phyloP scores from a whole-genome alignment of 1,140 invertebrate species.

The Bombus pyrosoma region DNA sequence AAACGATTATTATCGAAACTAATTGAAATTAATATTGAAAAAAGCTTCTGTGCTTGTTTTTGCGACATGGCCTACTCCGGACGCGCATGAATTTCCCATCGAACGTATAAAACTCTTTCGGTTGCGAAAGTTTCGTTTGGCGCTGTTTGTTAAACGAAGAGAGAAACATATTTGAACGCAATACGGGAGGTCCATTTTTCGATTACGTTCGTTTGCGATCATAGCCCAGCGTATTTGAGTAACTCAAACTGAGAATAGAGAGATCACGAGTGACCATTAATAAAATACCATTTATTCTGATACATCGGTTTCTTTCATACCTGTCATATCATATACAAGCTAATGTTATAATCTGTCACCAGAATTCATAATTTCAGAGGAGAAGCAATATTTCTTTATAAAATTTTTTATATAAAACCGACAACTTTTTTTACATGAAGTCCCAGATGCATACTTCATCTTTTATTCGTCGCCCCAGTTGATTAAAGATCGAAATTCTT shows the following conservation, averaged over 20 bases:
- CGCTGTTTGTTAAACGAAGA: not conserved
- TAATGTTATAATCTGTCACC: not conserved
- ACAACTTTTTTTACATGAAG: accelerated
- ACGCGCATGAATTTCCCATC: not conserved
- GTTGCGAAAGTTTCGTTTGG: not conserved
- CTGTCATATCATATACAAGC: constrained; percentile 25
- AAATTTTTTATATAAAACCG: too few species aligned
- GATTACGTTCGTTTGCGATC: constrained; percentile 18
- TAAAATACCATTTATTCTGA: constrained; percentile 75
- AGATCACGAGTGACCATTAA: constrained; percentile 68
- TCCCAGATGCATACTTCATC: not conserved
- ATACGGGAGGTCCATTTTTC: not conserved
- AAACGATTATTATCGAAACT: not conserved
- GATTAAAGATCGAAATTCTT: not conserved
- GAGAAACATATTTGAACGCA: not conserved
- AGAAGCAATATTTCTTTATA: not conserved
- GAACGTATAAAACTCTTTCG: not conserved
- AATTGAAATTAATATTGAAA: not conserved
- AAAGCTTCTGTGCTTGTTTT: not conserved
- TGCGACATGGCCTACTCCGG: not conserved
- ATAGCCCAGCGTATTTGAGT: constrained; percentile 17
- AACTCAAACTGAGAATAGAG: constrained; percentile 33
- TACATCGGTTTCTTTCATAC: constrained; percentile 69
- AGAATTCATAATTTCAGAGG: not conserved
- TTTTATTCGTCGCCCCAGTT: not conserved